phyloP scores from a whole-genome alignment of 2,113 vertebrate species.

The Irena cyanogastra region DNA sequence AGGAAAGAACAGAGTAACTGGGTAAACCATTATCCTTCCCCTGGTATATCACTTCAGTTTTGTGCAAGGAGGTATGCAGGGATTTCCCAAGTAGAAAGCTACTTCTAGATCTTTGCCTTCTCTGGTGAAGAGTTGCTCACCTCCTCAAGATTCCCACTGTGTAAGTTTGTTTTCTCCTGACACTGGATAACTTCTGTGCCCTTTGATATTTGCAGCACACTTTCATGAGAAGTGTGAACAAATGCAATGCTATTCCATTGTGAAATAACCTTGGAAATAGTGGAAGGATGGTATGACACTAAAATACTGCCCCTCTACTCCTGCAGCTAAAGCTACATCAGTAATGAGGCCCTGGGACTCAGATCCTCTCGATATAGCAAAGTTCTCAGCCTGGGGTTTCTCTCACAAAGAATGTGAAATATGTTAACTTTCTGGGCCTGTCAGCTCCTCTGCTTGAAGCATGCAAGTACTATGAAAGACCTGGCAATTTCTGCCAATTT shows the following conservation, averaged over 20 bases:
- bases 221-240: not conserved
- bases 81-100: not conserved
- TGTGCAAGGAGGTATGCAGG: not conserved
- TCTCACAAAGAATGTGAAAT: not conserved
- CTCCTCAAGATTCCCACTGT: not conserved
- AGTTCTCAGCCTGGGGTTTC: not conserved
- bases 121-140: not conserved
- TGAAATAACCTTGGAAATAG: not conserved
- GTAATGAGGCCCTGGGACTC: not conserved
- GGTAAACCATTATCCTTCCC: not conserved
- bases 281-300: not conserved
- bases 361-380: not conserved
- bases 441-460: not conserved
- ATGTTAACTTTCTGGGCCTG: not conserved
- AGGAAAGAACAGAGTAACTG: not conserved
- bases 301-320: not conserved
- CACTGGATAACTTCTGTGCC: not conserved
- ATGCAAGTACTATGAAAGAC: not conserved
- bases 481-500: not conserved
- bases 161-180: not conserved
- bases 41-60: accelerated
- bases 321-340: not conserved
- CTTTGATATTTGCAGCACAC: not conserved
- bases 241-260: not conserved
- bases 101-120: not conserved